Base-by-base conservation (phyloP, 2,888 invertebrate genomes). In the Ferrisia virgata region DNA sequence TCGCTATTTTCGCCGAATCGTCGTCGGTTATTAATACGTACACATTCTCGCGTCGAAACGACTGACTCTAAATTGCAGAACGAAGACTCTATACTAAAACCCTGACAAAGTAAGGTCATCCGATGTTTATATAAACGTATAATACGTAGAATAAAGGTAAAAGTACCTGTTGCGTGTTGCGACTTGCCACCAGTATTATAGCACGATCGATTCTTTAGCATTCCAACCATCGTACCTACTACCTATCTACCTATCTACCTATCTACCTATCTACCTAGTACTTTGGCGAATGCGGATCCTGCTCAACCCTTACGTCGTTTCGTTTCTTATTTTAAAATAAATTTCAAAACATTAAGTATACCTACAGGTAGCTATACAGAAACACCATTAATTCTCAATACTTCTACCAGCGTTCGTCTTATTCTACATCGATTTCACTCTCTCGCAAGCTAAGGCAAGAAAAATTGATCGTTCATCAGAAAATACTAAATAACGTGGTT, bases 91-190 rank as follows among this genome's bases (percentile, higher is more conserved):
- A n/a, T n/a, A 53, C 28, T 64, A 15, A 64, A 64, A 28, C 64
- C 64, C 64, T 28, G 28, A 64, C 72, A 36, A 33, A 31, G 31
- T 36, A 76, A 76, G 72, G 72, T 76, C 72, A 76, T 18, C 36
- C 72, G 36, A 76, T 76, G 69, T 69, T 69, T 31, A 69, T 69
- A 53, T 53, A 69, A 31, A 13, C 47, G n/a, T n/a, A n/a, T n/a
- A n/a, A n/a, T n/a, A n/a, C n/a, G n/a, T n/a, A n/a, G n/a, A n/a
- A 58, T 58, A 76, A 76, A 76, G 72, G 72, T 76, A 76, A 76
- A 18, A 36, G 72, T 76, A 76, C 72, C 72, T 76, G 72, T 76
- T 76, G 72, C 72, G 18, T 76, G 72, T 76, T 33, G 72, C 72
- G 69, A 69, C 31, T 31, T n/a, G 5, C 3, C 47, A n/a, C n/a